Evolutionary conservation across 64 coral and sea anemone species (phyloP).

Genomic region (Montipora foliosa): DNA sequence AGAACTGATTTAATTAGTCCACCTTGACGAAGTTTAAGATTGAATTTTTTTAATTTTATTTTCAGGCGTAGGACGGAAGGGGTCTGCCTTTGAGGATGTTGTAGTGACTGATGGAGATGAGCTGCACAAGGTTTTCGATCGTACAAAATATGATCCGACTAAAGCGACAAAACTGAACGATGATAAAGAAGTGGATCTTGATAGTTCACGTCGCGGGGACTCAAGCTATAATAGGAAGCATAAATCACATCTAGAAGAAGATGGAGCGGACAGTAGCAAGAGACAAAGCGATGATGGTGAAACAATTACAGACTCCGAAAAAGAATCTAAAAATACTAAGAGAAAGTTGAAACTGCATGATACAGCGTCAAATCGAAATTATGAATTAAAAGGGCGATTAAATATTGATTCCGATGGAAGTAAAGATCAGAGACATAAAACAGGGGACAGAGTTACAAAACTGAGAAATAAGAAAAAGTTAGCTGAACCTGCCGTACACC

Average conservation of each 20-base stretch:
- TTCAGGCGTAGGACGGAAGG: slow-evolving; percentile 36
- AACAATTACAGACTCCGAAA: neutral
- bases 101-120: slow-evolving; percentile 28
- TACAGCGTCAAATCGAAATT: slow-evolving; percentile 13
- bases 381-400: slow-evolving; percentile 23
- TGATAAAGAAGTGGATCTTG: neutral
- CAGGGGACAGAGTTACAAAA: neutral
- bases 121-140: slow-evolving; percentile 21
- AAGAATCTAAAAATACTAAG: neutral
- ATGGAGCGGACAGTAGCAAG: neutral
- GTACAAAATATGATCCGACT: neutral
- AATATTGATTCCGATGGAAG: slow-evolving; percentile 36
- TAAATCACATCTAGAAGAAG: neutral
- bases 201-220: neutral
- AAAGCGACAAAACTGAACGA: neutral
- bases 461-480: neutral
- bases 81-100: neutral
- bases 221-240: neutral
- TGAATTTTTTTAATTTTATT: neutral
- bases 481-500: neutral
- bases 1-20: neutral
- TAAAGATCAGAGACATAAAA: slow-evolving; percentile 10
- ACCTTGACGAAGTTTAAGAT: neutral
- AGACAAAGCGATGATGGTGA: neutral
- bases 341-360: slow-evolving; percentile 15